Evolutionary conservation across 1,140 invertebrate species (phyloP).

Genomic region (Drosophila ficusphila): DNA sequence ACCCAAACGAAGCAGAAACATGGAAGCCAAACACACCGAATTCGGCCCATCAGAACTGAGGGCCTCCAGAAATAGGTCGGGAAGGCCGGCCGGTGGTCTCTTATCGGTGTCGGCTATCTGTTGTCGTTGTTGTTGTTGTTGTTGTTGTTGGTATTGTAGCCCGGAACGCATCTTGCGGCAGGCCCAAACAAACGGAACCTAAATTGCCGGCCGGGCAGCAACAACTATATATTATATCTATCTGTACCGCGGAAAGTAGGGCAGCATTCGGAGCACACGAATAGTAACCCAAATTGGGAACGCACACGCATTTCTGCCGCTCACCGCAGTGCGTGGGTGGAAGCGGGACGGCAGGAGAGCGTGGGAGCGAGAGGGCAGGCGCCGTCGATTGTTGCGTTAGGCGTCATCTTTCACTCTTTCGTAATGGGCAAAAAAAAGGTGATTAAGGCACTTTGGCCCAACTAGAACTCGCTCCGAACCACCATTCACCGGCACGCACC

Average conservation of each 20-base stretch:
- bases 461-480: conserved; percentile 11
- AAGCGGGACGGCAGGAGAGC: conserved; percentile 2
- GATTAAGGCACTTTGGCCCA: conserved; percentile 24
- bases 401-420: conserved; percentile 48
- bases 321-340: conserved; percentile 11
- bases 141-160: conserved; percentile 33
- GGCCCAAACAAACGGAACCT: conserved; percentile 33
- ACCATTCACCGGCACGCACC: neutral
- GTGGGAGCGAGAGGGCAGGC: conserved; percentile 4
- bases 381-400: conserved; percentile 31
- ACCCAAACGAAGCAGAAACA: conserved; percentile 50
- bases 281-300: conserved; percentile 73
- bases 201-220: conserved; percentile 36
- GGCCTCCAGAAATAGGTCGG: conserved; percentile 18
- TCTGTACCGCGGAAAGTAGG: conserved; percentile 68
- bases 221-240: conserved; percentile 7
- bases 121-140: too few species aligned
- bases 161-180: conserved; percentile 58
- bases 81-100: conserved; percentile 13
- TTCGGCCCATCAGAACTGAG: conserved; percentile 50
- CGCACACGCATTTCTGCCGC: conserved; percentile 71
- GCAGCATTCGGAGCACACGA: conserved; percentile 53
- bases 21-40: conserved; percentile 13
- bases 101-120: conserved; percentile 35
- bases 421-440: conserved; percentile 26